Base-by-base conservation (phyloP, 53 echinoderm and acorn worm species). In the Temnopleurus reevesii region DNA sequence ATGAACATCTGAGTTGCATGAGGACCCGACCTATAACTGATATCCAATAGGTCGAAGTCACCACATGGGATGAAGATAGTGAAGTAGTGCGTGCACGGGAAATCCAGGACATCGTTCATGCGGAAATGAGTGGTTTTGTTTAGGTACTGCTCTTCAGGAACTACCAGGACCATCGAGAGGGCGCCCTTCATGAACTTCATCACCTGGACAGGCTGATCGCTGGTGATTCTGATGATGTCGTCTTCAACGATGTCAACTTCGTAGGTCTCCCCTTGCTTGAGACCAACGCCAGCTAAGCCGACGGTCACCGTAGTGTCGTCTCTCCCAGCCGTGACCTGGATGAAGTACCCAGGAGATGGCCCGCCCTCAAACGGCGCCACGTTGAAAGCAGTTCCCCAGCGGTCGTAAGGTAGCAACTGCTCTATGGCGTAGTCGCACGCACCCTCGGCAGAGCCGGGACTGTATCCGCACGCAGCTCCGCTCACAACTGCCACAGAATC, bases 141-240 rank as follows among this genome's bases (percentile, higher is more conserved):
- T 18, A 71, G 65, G 61, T 87, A 87, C 53, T 87, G 88, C 24
- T 87, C 88, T 34, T 87, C 71, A 1, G 88, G 88, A n/a, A 71
- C 33, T 49, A 87, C 46, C 2, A 66, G 21, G 49, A 66, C 88
- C 88, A 87, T 87, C 10, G 88, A 51, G 19, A 49, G 28, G 1
- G 33, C 4, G 12, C 35, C 88, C 30, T 53, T 87, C 65, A 87
- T 65, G 88, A 23, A 66, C 88, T 87, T 64, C 35, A 66, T 27
- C 12, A 87, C 88, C 54, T 87, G 88, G 12, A 87, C 34, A 24
- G 88, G 88, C 31, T 66, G 28, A 19, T 87, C 36, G 46, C 88
- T 71, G 10, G 51, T 87, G 53, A 87, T 66, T 49, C 53, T 64
- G 19, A 87, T 30, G 2, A 87, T 66, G 46, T 30, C 10, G 23